Percentiles rank a stretch among this genome's conserved stretches.
These are phyloP conservation scores for Pteropus alecto DNA, from an alignment of 2,113 vertebrate species.

Conservation along the genomic window DNA sequence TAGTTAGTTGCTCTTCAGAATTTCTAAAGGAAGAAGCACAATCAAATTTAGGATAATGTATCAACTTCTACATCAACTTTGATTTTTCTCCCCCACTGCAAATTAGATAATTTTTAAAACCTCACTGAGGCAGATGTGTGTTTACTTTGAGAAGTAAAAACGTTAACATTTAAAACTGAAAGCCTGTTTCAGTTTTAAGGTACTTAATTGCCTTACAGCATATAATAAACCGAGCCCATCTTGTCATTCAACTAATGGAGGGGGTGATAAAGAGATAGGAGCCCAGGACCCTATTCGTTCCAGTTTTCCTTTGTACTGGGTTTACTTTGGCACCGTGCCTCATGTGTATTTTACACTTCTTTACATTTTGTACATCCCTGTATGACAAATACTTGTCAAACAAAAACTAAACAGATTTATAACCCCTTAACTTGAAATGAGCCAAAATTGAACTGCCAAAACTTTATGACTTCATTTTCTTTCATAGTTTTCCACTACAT, in stretches of 20 bases:
- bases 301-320: conserved; percentile 75
- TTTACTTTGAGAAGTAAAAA: conserved; percentile 76
- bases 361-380: conserved; percentile 80
- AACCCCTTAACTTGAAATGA: conserved; percentile 81
- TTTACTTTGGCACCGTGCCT: conserved; percentile 81
- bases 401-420: conserved; percentile 86
- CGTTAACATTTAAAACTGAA: conserved; percentile 73
- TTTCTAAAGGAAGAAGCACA: conserved; percentile 57
- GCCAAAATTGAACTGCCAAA: conserved; percentile 83
- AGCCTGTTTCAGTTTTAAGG: conserved; percentile 72
- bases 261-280: conserved; percentile 72
- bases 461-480: conserved; percentile 87
- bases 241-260: conserved; percentile 79
- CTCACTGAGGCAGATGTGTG: conserved; percentile 56
- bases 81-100: conserved; percentile 22
- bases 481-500: conserved; percentile 83
- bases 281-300: conserved; percentile 52
- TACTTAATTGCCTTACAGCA: conserved; percentile 75
- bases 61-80: conserved; percentile 38
- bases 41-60: conserved; percentile 25
- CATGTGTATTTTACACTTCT: conserved; percentile 85
- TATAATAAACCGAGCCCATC: conserved; percentile 67
- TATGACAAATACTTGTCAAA: conserved; percentile 88
- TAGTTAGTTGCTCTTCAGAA: conserved; percentile 41
- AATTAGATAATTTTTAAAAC: conserved; percentile 52